These are phyloP conservation scores for Rhaphigaster nebulosa DNA, from an alignment of 2,888 invertebrate species.

Conservation along the genomic window DNA sequence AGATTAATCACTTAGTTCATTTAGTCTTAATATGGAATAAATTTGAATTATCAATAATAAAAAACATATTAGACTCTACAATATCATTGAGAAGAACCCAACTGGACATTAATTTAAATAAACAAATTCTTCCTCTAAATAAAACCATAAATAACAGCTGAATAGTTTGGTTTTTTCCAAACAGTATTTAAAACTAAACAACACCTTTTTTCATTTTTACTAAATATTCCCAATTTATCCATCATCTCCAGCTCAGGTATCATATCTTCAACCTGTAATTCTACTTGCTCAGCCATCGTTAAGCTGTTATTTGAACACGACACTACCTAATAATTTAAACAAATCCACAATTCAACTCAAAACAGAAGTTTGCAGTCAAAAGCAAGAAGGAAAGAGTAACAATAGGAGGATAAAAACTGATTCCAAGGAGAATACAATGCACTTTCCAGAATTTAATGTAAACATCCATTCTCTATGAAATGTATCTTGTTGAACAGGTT, in stretches of 20 bases:
- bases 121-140: not conserved
- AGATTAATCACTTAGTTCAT: too few relatives aligned
- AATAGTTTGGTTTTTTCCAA: not conserved
- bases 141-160: not conserved
- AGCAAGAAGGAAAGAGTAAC: not conserved
- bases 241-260: slow-evolving; percentile 86
- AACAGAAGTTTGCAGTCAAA: not conserved
- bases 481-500: too few relatives aligned
- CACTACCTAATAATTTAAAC: not conserved
- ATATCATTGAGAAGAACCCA: too few relatives aligned
- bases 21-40: too few relatives aligned
- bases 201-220: slow-evolving; percentile 80
- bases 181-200: not conserved
- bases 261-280: slow-evolving; percentile 83
- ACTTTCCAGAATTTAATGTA: not conserved
- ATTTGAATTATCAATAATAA: too few relatives aligned
- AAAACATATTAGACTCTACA: too few relatives aligned
- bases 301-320: not conserved
- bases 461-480: not conserved
- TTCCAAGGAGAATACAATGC: not conserved
- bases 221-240: slow-evolving; percentile 79
- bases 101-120: too few relatives aligned
- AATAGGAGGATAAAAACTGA: not conserved
- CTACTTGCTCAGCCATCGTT: slow-evolving; percentile 85
- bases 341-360: not conserved